phyloP scores from a whole-genome alignment of 2,888 invertebrate genomes.

The Strigamia crassipes region DNA sequence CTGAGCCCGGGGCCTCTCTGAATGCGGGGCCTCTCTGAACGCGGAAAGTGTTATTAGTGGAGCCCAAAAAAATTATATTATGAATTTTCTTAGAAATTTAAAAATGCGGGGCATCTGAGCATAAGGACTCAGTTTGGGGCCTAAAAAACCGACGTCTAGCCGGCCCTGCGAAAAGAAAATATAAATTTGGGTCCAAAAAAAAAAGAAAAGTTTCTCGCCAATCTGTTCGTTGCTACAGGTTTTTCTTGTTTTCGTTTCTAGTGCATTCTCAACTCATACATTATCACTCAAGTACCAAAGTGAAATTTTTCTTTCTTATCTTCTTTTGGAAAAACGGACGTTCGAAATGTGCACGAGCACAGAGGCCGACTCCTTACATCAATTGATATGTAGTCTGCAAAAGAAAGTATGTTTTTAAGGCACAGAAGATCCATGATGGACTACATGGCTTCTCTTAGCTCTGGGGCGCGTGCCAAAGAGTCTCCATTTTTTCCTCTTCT shows the following conservation, averaged over 20 bases:
- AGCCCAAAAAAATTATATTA: too few species aligned
- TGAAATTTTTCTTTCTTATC: slow-evolving; percentile 16
- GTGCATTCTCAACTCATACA: not conserved
- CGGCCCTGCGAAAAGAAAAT: too few species aligned
- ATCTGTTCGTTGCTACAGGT: not conserved
- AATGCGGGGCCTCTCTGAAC: too few species aligned
- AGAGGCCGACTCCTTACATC: not conserved
- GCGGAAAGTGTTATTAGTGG: too few species aligned
- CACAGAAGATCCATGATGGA: slow-evolving; percentile 10
- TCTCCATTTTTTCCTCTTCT: not conserved
- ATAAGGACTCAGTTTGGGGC: too few species aligned
- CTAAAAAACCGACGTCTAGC: too few species aligned
- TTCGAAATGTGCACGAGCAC: slow-evolving; percentile 16
- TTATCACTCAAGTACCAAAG: not conserved
- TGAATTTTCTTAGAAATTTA: too few species aligned
- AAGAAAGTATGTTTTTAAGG: slow-evolving; percentile 16
- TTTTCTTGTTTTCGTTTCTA: not conserved
- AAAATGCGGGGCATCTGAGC: too few species aligned
- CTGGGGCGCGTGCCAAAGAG: slow-evolving; percentile 21
- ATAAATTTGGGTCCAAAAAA: too few species aligned
- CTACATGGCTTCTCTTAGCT: slow-evolving; percentile 21
- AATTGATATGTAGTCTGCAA: slow-evolving; percentile 16
- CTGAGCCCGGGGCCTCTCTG: too few species aligned
- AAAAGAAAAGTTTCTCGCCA: not conserved
- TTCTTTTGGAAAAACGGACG: not conserved